phyloP scores from a whole-genome alignment of 37 sponge, comb jelly and placozoan genomes.

The Crambe crambe region DNA sequence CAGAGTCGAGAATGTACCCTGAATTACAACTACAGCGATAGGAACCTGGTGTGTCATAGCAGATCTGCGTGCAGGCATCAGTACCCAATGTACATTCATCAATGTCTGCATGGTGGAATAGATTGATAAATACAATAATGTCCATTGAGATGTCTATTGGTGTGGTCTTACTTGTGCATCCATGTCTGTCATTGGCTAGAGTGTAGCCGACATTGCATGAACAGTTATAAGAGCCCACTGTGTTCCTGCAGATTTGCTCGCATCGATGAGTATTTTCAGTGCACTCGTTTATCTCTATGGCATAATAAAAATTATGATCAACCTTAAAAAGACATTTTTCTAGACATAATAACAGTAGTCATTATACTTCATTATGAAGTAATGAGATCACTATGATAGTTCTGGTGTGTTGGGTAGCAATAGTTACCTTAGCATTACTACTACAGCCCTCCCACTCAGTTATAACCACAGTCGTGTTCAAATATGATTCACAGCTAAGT shows the following conservation, averaged over 20 bases:
- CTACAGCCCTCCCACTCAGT: too few relatives aligned
- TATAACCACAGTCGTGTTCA: too few relatives aligned
- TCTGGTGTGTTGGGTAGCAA: too few relatives aligned
- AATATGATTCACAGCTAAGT: too few relatives aligned
- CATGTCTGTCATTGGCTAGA: not conserved
- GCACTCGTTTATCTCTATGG: not conserved
- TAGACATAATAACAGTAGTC: too few relatives aligned
- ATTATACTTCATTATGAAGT: too few relatives aligned
- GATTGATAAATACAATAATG: not conserved
- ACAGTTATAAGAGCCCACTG: not conserved
- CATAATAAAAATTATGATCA: too few relatives aligned
- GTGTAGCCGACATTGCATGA: not conserved
- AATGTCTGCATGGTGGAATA: not conserved
- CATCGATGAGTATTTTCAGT: not conserved
- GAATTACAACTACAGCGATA: not conserved
- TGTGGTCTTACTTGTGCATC: not conserved
- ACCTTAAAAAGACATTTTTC: too few relatives aligned
- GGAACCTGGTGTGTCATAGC: not conserved
- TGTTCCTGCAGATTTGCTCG: not conserved
- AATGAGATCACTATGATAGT: too few relatives aligned
- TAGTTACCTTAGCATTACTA: too few relatives aligned
- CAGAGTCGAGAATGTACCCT: not conserved
- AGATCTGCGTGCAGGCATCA: not conserved
- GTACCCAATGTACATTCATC: not conserved
- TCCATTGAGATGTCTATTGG: not conserved